Percentiles rank a stretch among this genome's conserved stretches.
phyloP scores from a whole-genome alignment of 2,888 invertebrate genomes.

The Oxycera nigricornis region DNA sequence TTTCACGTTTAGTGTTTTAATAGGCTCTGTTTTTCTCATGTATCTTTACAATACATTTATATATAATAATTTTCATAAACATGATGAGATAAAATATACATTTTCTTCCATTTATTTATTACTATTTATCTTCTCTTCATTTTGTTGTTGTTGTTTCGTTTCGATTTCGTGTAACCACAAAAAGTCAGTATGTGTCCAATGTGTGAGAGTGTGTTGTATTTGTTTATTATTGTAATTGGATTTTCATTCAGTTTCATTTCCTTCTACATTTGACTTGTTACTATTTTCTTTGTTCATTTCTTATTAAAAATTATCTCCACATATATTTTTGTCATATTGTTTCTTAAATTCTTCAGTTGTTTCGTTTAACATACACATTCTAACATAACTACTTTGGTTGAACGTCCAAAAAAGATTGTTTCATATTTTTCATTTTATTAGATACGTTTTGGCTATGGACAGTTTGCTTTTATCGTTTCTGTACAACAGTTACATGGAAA shows the following conservation, averaged over 20 bases:
- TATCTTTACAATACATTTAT: conserved; percentile 37
- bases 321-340: background rate
- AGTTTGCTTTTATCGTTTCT: too few relatives aligned
- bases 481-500: too few relatives aligned
- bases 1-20: conserved; percentile 37
- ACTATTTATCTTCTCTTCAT: background rate
- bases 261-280: background rate
- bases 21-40: conserved; percentile 38
- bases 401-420: too few relatives aligned
- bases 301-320: conserved; percentile 24
- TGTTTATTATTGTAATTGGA: background rate
- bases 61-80: conserved; percentile 45
- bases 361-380: too few relatives aligned
- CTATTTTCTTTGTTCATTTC: background rate
- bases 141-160: background rate
- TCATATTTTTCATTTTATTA: too few relatives aligned
- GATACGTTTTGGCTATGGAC: too few relatives aligned
- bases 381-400: too few relatives aligned
- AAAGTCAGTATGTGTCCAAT: background rate
- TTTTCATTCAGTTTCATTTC: conserved; percentile 7
- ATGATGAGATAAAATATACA: conserved; percentile 49
- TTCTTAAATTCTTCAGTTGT: background rate
- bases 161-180: conserved; percentile 12
- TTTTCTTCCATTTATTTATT: conserved; percentile 31
- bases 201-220: background rate